Evolutionary conservation across 2,888 invertebrate species (phyloP), one percentile per base, ranked within the genome.

Genomic region (Pemphredon lugubris): DNA sequence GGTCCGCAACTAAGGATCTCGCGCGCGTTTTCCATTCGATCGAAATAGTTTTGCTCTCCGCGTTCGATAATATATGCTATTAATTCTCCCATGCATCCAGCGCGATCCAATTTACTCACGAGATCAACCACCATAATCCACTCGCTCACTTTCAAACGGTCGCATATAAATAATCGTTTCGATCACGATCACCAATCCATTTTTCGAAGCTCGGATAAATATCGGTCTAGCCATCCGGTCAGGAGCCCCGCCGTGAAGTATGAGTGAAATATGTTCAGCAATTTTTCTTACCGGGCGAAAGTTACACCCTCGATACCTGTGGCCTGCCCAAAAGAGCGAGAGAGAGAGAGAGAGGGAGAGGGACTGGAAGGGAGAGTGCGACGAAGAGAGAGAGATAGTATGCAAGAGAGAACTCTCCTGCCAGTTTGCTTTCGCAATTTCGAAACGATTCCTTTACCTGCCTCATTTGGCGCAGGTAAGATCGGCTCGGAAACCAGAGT

Each of bases 231-330:
- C 55, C 58, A 53, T 67, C 68, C 48, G 60, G 58, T 55, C 66
- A 40, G 53, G 45, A 47, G 48, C 66, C 75, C 75, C 58, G 68
- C 48, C 68, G 68, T 47, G 70, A 79, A 65, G 58, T 59, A 67
- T 48, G 34, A 63, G 75, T 87, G 84, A 88, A 82, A 83, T 86
- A 86, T 85, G 81, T 59, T 57, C 73, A 68, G 83, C 76, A 80
- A 86, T 88, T 87, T 88, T 87, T 88, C 87, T 84, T 79, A 70
- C 79, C 64, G 74, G 51, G 83, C 82, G 84, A 88, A 88, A 87
- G 86, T 86, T 81, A 61, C 64, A 63, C 63, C 68, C 68, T 11
- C 32, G 21, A 37, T 70, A 63, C 59, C 69, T 23, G 45, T n/a
- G 6, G 9, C 14, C 34, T 18, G 20, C 39, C 23, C 11, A 5